Evolutionary conservation across 2,888 invertebrate genomes (phyloP), one percentile per base, ranked within the genome.

Genomic region (Aleiodes alternator): DNA sequence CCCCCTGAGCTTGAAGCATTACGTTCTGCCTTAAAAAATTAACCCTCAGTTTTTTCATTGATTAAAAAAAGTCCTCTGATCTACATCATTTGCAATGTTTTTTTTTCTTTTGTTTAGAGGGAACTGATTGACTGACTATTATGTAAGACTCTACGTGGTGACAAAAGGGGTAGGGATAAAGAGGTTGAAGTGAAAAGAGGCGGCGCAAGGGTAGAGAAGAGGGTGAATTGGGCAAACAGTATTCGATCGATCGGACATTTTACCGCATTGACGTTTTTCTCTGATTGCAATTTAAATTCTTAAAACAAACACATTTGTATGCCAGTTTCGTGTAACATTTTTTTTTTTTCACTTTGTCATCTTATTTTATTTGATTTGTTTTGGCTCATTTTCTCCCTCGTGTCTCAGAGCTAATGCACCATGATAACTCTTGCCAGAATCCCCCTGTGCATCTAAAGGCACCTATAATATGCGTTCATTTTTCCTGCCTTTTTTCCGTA

Each of bases 81-180:
- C 16, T 57, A 2, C 4, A 57, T 48, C 16, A 48, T 29, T 14
- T 48, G 9, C n/a, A 48, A 66, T 66, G n/a, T n/a, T n/a, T n/a
- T n/a, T n/a, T 38, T 61, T 8, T 61, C 14, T 12, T 4, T 9
- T n/a, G 4, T 50, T 23, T 43, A 53, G 23, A 56, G 71, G 53
- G 79, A 81, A 82, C 78, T 80, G 79, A 85, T 85, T 87, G 87
- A 87, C 88, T 88, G 87, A 87, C 88, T 82, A 84, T 86, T 86
- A 86, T 83, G 53, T 81, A 82, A 85, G 87, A 87, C 87, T 87
- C 87, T 86, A 85, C 87, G 86, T 82, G 16, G 61, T 69, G 34
- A 57, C 64, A 57, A 69, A 66, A 55, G 31, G 29, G 59, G 23
- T 31, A 9, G 12, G 16, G 61, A 57, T 61, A 29, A 8, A 14